A percentile compares a stretch with the other conserved stretches of the same genome.
These are phyloP conservation scores for Steinernema hermaphroditum DNA, from an alignment of 2,888 invertebrate genomes.

Conservation along the genomic window DNA sequence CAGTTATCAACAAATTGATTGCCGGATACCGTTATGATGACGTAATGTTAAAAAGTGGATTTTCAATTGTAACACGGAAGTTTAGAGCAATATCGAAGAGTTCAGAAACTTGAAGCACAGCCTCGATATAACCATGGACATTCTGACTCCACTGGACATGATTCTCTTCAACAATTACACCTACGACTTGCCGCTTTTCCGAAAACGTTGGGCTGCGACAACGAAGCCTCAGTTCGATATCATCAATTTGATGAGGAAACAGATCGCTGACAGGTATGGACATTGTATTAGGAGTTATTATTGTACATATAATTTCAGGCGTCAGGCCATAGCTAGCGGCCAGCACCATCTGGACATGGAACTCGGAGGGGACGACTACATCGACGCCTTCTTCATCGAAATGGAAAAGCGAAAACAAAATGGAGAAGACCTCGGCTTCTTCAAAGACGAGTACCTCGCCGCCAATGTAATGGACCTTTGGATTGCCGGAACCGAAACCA, in stretches of 20 bases:
- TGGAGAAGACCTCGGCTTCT: conserved; percentile 27
- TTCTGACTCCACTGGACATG: background rate
- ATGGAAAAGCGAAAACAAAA: conserved; percentile 40
- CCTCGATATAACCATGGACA: background rate
- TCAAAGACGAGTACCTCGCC: background rate
- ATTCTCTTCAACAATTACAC: background rate
- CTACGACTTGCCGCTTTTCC: background rate
- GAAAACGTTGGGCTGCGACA: background rate
- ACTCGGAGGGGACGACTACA: conserved; percentile 41
- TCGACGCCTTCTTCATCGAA: conserved; percentile 43
- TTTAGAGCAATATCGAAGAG: background rate
- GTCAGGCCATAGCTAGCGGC: background rate
- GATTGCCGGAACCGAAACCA: background rate
- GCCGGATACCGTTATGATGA: conserved; percentile 40
- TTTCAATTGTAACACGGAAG: background rate
- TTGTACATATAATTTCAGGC: background rate
- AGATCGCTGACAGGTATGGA: conserved; percentile 33
- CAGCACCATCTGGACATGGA: conserved; percentile 8
- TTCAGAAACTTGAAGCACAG: background rate
- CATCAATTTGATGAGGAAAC: conserved; percentile 37
- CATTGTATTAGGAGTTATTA: background rate
- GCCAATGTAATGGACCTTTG: background rate
- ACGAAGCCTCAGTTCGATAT: background rate
- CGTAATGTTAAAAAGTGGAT: no score
- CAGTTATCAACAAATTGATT: conserved; percentile 45